Percentiles rank a stretch among this genome's conserved stretches.
Conservation (phyloP, 2,797 vertebrate genomes). For the Mus caroli region DNA sequence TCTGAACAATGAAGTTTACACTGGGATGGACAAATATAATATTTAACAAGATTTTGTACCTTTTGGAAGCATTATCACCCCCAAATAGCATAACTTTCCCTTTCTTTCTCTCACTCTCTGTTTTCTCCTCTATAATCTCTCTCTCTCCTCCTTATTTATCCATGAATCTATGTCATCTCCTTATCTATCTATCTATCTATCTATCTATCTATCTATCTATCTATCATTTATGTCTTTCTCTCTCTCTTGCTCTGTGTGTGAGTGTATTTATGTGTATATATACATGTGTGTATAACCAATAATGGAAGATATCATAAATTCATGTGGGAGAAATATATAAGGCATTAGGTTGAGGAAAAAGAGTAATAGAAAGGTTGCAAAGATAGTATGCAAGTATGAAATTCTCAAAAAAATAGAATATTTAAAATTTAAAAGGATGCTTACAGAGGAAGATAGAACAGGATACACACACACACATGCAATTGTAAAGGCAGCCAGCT, state of each 20-base stretch:
- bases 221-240: not conserved
- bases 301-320: not conserved
- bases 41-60: not conserved
- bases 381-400: too few species aligned
- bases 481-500: not conserved
- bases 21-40: not conserved
- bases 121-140: too few species aligned
- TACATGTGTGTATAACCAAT: not conserved
- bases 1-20: not conserved
- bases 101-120: not conserved
- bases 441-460: not conserved
- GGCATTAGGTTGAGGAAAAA: not conserved
- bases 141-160: too few species aligned
- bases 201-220: not conserved
- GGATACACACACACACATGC: not conserved
- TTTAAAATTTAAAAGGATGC: not conserved
- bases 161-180: too few species aligned
- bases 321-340: not conserved
- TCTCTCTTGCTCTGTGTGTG: not conserved
- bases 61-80: not conserved
- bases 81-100: not conserved
- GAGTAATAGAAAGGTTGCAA: not conserved
- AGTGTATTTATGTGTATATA: not conserved
- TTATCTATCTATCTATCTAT: not conserved
- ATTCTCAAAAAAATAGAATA: too few species aligned